These are phyloP conservation scores for Trogon melanurus DNA, from an alignment of 2,113 vertebrate species.

Conservation along the genomic window DNA sequence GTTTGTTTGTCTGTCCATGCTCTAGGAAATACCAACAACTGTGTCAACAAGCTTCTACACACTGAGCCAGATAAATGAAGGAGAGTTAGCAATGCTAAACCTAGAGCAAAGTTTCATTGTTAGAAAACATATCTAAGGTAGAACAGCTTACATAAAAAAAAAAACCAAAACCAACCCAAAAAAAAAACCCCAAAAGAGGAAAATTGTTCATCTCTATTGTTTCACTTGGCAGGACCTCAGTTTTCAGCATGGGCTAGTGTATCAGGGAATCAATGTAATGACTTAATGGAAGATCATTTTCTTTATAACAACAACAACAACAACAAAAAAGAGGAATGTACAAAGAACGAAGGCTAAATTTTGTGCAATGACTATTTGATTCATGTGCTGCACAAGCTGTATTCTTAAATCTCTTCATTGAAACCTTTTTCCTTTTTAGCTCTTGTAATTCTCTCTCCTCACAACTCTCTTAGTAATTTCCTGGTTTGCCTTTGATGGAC, in stretches of 20 bases:
- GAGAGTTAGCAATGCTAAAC: background rate
- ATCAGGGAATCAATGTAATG: slow-evolving; percentile 40
- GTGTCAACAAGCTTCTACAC: too few species aligned
- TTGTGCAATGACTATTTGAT: background rate
- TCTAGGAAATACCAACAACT: background rate
- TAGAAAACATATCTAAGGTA: background rate
- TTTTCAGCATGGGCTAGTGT: slow-evolving; percentile 18
- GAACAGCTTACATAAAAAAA: background rate
- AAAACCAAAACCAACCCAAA: too few species aligned
- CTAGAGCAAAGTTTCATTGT: background rate
- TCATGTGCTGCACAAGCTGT: background rate
- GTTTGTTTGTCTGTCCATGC: background rate
- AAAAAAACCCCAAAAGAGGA: background rate
- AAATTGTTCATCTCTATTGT: background rate
- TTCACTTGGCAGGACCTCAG: slow-evolving; percentile 3
- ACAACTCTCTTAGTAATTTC: background rate
- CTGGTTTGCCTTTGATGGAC: background rate
- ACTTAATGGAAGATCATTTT: slow-evolving; percentile 43
- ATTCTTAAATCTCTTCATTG: background rate
- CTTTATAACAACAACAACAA: slow-evolving; percentile 4
- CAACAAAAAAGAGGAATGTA: background rate
- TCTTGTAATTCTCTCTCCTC: background rate
- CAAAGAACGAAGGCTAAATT: background rate
- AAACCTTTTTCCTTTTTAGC: background rate
- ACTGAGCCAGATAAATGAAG: background rate